Percentiles rank a stretch among this genome's conserved stretches.
These are phyloP conservation scores for Glossosoma conforme DNA, from an alignment of 1,140 invertebrate species.

Conservation along the genomic window DNA sequence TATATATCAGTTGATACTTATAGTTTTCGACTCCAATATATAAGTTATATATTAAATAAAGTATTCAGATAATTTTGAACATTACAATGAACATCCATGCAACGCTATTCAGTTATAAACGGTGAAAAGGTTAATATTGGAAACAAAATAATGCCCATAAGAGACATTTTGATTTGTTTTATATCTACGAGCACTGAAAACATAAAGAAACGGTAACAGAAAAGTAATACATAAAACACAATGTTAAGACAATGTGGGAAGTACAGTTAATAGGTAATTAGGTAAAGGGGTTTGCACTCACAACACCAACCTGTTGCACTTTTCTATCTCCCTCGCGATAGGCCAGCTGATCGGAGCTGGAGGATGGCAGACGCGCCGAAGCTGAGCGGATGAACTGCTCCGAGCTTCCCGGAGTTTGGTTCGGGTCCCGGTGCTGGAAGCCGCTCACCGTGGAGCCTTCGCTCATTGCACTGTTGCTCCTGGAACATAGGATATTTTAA, in stretches of 20 bases:
- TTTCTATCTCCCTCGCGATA: conserved; percentile 61
- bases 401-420: conserved; percentile 33
- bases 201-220: not conserved
- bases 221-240: not conserved
- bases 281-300: conserved; percentile 17
- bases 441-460: conserved; percentile 44
- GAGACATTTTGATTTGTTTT: too few species aligned
- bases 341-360: conserved; percentile 39
- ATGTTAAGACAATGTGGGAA: not conserved
- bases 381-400: conserved; percentile 62
- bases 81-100: too few species aligned
- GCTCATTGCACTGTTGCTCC: conserved; percentile 49
- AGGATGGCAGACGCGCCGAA: conserved; percentile 69
- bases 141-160: too few species aligned
- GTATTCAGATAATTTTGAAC: too few species aligned
- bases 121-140: too few species aligned
- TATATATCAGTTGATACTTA: too few species aligned
- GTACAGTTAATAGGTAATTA: not conserved
- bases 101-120: too few species aligned
- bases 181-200: too few species aligned
- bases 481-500: too few species aligned
- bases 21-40: too few species aligned
- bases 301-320: conserved; percentile 49
- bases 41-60: too few species aligned
- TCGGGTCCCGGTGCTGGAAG: conserved; percentile 38